Percentiles rank a stretch among this genome's conserved stretches.
These are phyloP conservation scores for Laothoe populi DNA, from an alignment of 2,888 invertebrate genomes.

Conservation along the genomic window DNA sequence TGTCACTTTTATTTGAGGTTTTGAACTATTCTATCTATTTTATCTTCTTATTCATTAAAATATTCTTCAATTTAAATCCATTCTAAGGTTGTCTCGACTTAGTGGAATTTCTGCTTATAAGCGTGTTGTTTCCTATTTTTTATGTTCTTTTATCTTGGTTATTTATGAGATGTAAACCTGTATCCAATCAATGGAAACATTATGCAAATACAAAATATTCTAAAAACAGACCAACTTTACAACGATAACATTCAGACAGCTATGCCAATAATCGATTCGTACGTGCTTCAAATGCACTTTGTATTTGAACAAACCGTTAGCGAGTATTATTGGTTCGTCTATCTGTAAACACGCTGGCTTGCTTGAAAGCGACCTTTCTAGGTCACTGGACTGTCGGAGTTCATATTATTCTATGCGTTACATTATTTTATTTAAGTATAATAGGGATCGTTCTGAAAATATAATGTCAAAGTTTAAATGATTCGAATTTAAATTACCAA, in stretches of 20 bases:
- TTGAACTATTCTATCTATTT: no score
- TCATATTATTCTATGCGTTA: constrained; percentile 45
- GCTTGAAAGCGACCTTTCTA: constrained; percentile 58
- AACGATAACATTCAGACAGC: neutral
- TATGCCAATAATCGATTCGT: neutral
- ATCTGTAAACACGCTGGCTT: neutral
- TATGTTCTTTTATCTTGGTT: neutral
- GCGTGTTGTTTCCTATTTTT: neutral
- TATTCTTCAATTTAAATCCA: no score
- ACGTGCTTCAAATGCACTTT: constrained; percentile 28
- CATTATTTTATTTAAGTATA: neutral
- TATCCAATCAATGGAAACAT: neutral
- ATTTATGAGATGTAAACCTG: neutral
- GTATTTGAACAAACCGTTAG: constrained; percentile 9
- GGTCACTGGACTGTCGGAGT: constrained; percentile 49
- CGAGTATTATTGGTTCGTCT: neutral
- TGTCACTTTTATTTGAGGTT: neutral
- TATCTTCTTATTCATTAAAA: no score
- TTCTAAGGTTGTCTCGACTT: neutral
- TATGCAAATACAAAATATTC: neutral
- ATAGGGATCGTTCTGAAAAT: neutral
- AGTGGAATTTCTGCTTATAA: neutral
- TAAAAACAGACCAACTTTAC: neutral
- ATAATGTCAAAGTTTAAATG: no score
- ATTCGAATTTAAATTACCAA: no score